A percentile compares a stretch with the other conserved stretches of the same genome.
phyloP scores from a whole-genome alignment of 2,888 invertebrate genomes.

The Drosophila cognata region DNA sequence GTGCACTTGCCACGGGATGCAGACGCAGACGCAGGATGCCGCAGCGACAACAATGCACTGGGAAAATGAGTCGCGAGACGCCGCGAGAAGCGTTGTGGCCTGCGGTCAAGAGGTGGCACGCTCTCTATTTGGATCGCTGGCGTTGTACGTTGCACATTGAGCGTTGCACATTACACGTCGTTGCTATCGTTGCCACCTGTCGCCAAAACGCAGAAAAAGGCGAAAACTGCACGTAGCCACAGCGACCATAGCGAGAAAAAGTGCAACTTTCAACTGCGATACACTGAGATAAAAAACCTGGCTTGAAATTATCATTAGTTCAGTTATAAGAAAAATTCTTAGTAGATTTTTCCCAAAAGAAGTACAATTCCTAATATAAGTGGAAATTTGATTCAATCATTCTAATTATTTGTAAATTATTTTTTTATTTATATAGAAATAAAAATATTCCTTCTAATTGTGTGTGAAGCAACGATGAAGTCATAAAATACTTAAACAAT shows the following conservation, averaged over 20 bases:
- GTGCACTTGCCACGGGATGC: conserved; percentile 54
- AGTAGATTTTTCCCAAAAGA: background rate
- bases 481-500: background rate
- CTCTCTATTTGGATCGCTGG: conserved; percentile 48
- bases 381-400: background rate
- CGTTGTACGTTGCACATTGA: conserved; percentile 25
- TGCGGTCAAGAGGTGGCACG: conserved; percentile 61
- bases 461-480: background rate
- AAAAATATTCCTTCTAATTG: background rate
- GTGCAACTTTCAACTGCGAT: conserved; percentile 54
- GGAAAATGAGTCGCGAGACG: conserved; percentile 50
- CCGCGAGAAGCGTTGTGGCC: conserved; percentile 22
- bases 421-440: background rate
- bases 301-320: background rate
- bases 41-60: conserved; percentile 42
- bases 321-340: background rate
- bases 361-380: background rate
- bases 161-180: conserved; percentile 26
- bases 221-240: conserved; percentile 58
- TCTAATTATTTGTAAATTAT: background rate
- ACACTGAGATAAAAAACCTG: conserved; percentile 1
- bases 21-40: conserved; percentile 44
- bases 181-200: conserved; percentile 64
- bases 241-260: conserved; percentile 32
- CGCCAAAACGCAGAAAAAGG: conserved; percentile 42